Evolutionary conservation across 2,888 invertebrate species (phyloP).

Genomic region (Apantesis nais): DNA sequence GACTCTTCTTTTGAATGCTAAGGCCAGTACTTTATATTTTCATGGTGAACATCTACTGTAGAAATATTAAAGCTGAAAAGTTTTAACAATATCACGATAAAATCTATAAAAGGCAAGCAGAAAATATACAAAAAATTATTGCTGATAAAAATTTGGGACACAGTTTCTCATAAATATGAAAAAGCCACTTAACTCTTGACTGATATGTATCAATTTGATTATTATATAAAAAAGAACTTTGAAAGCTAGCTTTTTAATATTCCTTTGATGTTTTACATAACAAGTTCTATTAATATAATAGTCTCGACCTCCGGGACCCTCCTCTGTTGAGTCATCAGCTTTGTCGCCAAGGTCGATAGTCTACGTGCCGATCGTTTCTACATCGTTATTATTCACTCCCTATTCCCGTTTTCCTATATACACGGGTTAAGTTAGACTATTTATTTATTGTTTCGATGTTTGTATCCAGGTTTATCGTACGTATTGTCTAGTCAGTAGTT

Average conservation of each 20-base stretch:
- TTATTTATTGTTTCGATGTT: neutral
- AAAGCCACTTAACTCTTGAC: neutral
- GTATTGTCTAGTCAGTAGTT: too few species aligned
- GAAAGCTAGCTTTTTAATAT: neutral
- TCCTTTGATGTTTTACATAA: slow-evolving; percentile 6
- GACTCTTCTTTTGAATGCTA: neutral
- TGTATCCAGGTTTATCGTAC: neutral
- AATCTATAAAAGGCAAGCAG: neutral
- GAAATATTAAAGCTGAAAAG: neutral
- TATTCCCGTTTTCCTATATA: slow-evolving; percentile 4
- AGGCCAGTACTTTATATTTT: neutral
- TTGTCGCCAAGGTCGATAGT: slow-evolving; percentile 11
- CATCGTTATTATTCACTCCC: slow-evolving; percentile 11
- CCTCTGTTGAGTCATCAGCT: slow-evolving; percentile 18
- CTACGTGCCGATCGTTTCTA: slow-evolving; percentile 20
- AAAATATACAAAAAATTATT: neutral
- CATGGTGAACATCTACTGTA: neutral
- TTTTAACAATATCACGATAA: neutral
- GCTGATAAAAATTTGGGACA: neutral
- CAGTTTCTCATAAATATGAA: neutral
- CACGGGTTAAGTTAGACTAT: neutral
- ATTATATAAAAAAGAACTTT: neutral
- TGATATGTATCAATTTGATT: neutral
- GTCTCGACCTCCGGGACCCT: slow-evolving; percentile 11
- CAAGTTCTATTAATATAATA: slow-evolving; percentile 14